Evolutionary conservation across 2,113 vertebrate species (phyloP).

Genomic region (Oncorhynchus clarkii): DNA sequence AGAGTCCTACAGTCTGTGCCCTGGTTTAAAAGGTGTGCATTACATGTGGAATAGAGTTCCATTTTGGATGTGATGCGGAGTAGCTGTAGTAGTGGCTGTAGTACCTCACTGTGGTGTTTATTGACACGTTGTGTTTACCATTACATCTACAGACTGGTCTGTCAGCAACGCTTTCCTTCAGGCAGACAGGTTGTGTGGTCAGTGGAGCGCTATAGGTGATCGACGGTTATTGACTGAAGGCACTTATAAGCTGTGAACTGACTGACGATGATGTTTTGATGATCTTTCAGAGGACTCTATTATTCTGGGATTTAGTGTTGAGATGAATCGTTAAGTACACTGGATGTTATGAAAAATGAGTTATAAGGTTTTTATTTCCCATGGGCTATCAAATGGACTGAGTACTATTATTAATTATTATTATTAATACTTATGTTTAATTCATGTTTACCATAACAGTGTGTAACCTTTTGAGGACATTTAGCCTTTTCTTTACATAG

Average conservation of each 20-base stretch:
- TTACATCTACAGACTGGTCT: constrained; percentile 32
- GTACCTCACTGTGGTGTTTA: no score
- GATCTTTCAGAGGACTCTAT: constrained; percentile 29
- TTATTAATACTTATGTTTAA: no score
- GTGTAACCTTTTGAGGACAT: no score
- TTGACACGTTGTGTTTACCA: neutral
- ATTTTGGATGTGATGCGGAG: neutral
- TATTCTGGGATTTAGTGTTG: constrained; percentile 35
- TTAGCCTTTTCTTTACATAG: neutral
- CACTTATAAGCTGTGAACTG: constrained; percentile 48
- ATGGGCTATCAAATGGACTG: no score
- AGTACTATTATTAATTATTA: no score
- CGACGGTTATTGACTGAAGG: constrained; percentile 31
- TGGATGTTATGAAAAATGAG: neutral
- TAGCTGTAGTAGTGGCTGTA: no score
- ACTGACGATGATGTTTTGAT: constrained; percentile 42
- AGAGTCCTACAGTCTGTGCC: neutral
- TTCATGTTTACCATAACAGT: no score
- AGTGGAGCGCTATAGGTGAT: constrained; percentile 37
- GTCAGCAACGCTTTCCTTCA: constrained; percentile 24
- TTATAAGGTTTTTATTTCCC: neutral
- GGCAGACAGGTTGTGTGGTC: constrained; percentile 17
- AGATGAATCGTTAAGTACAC: constrained; percentile 9
- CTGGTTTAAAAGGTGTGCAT: no score
- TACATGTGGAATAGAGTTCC: neutral